phyloP scores from a whole-genome alignment of 1,140 invertebrate species.

The Drosophila asahinai region DNA sequence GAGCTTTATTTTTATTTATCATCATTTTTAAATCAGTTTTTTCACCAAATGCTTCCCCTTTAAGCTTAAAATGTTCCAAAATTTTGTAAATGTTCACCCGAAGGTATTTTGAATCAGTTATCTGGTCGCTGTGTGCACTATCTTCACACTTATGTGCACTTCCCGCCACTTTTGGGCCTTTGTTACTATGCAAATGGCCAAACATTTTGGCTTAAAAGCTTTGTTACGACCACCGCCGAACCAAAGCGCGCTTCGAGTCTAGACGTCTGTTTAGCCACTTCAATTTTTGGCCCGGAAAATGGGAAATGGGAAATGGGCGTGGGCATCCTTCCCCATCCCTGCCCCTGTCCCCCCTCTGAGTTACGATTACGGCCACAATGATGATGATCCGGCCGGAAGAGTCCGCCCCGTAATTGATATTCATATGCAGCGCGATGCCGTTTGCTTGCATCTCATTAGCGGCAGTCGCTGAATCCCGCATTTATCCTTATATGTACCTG shows the following conservation, averaged over 20 bases:
- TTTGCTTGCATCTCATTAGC: slow-evolving; percentile 75
- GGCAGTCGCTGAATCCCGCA: slow-evolving; percentile 41
- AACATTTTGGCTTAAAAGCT: slow-evolving; percentile 52
- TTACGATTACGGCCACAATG: slow-evolving; percentile 42
- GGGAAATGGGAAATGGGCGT: slow-evolving; percentile 2
- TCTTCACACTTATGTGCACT: slow-evolving; percentile 4
- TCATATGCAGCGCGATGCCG: slow-evolving; percentile 65
- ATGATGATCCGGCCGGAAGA: slow-evolving; percentile 32
- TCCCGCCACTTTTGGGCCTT: slow-evolving; percentile 14
- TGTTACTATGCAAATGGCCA: slow-evolving; percentile 49
- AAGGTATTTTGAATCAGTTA: slow-evolving; percentile 17
- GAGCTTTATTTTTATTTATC: too few relatives aligned
- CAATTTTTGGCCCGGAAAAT: slow-evolving; percentile 21
- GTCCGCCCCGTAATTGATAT: slow-evolving; percentile 65
- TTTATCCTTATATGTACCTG: slow-evolving; percentile 56
- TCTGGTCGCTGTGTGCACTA: slow-evolving; percentile 20
- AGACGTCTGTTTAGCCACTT: slow-evolving; percentile 56
- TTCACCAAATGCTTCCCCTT: background rate
- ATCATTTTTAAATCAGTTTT: background rate
- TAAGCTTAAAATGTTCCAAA: background rate
- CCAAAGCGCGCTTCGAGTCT: slow-evolving; percentile 27
- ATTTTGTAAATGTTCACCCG: background rate
- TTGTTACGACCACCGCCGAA: slow-evolving; percentile 44
- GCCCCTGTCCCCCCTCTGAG: background rate
- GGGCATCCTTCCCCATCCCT: background rate